Evolutionary conservation across 2,113 vertebrate genomes (phyloP).

Genomic region (Thamnophis sirtalis): DNA sequence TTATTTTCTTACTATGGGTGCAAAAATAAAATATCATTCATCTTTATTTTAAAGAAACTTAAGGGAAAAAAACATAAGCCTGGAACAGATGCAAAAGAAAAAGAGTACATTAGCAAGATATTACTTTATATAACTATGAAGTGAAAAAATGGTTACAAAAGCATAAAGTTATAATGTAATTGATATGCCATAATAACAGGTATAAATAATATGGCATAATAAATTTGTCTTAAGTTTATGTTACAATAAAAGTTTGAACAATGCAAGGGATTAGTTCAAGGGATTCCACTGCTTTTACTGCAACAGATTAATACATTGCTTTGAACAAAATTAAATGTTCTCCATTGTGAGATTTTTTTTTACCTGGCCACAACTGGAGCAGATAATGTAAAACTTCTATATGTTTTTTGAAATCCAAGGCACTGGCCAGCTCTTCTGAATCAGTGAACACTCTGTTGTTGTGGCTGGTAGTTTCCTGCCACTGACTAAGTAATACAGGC

Average conservation of each 20-base stretch:
- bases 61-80: not conserved
- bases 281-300: not conserved
- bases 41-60: not conserved
- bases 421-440: conserved; percentile 93
- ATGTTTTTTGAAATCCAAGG: conserved; percentile 98
- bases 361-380: conserved; percentile 97
- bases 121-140: not conserved
- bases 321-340: not conserved
- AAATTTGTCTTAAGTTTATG: not conserved
- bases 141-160: not conserved
- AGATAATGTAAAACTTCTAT: conserved; percentile 98
- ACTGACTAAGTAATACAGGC: conserved; percentile 90
- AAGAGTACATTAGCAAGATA: not conserved
- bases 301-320: not conserved
- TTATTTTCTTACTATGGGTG: not conserved
- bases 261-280: not conserved
- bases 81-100: not conserved
- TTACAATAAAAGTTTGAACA: not conserved
- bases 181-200: not conserved
- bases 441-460: conserved; percentile 93
- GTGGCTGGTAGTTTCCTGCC: conserved; percentile 86
- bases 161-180: not conserved
- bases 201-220: not conserved
- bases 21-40: not conserved
- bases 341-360: not conserved